phyloP scores from a whole-genome alignment of 2,113 vertebrate genomes.

The Eurystomus gularis region DNA sequence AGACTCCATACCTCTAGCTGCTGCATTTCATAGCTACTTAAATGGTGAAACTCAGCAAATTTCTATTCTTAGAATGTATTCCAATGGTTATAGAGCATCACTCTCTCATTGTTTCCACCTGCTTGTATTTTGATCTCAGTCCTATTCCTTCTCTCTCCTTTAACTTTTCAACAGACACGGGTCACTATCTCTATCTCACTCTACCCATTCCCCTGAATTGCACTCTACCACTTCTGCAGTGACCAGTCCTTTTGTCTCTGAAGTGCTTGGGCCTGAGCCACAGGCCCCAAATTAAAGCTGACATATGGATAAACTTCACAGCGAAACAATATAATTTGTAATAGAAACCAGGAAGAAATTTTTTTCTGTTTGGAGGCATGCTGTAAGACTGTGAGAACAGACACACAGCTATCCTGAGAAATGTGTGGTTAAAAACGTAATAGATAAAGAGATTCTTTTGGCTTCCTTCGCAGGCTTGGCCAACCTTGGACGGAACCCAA shows the following conservation, averaged over 20 bases:
- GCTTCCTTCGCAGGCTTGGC: no score
- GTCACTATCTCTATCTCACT: neutral
- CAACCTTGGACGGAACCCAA: no score
- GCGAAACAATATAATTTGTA: no score
- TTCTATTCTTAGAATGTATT: neutral
- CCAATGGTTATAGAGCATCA: neutral
- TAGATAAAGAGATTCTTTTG: no score
- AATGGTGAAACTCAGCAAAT: neutral
- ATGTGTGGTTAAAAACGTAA: no score
- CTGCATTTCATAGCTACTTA: neutral
- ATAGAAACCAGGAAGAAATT: no score
- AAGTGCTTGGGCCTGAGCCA: no score
- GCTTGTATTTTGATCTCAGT: neutral
- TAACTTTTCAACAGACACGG: neutral
- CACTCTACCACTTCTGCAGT: neutral
- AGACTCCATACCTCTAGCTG: neutral
- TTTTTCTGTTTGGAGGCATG: no score
- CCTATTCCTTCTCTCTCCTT: neutral
- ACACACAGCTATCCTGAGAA: no score
- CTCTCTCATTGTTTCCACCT: neutral
- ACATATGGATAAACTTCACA: no score
- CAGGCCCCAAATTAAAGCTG: no score
- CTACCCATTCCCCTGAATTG: neutral
- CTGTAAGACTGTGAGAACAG: no score
- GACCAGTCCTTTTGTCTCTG: neutral